Evolutionary conservation across 2,888 invertebrate species (phyloP).

Genomic region (Sussaba pulchella): DNA sequence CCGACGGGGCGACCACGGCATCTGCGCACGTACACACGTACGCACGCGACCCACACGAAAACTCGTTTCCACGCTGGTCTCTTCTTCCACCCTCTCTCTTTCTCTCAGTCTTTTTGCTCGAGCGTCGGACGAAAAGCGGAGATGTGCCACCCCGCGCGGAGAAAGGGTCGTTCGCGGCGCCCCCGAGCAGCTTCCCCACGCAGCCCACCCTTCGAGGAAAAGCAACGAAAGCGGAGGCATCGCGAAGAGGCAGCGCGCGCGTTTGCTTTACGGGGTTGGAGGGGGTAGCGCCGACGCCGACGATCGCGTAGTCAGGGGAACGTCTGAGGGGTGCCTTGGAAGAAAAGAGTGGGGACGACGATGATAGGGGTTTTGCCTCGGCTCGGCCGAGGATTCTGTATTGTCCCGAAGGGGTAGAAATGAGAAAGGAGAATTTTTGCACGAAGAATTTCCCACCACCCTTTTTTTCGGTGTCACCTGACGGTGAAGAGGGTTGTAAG

Average conservation of each 20-base stretch:
- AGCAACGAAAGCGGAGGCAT: conserved; percentile 48
- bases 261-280: conserved; percentile 37
- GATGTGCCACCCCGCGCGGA: not conserved
- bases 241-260: conserved; percentile 61
- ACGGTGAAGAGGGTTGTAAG: conserved; percentile 26
- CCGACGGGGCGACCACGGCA: conserved; percentile 35
- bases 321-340: conserved; percentile 73
- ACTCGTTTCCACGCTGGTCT: not conserved
- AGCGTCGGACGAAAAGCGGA: conserved; percentile 41
- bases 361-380: conserved; percentile 61
- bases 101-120: conserved; percentile 45
- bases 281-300: conserved; percentile 63
- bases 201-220: conserved; percentile 33
- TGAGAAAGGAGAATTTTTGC: conserved; percentile 45
- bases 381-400: conserved; percentile 36
- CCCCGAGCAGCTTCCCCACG: conserved; percentile 39
- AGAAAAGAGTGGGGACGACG: conserved; percentile 72
- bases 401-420: conserved; percentile 39
- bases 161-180: conserved; percentile 39
- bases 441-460: not conserved
- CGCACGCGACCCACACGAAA: conserved; percentile 16
- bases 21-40: conserved; percentile 50
- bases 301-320: conserved; percentile 64
- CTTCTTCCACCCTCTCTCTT: conserved; percentile 50
- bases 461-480: not conserved